Evolutionary conservation across 2,113 vertebrate genomes (phyloP), one percentile per base, ranked within the genome.

Genomic region (Lontra canadensis): DNA sequence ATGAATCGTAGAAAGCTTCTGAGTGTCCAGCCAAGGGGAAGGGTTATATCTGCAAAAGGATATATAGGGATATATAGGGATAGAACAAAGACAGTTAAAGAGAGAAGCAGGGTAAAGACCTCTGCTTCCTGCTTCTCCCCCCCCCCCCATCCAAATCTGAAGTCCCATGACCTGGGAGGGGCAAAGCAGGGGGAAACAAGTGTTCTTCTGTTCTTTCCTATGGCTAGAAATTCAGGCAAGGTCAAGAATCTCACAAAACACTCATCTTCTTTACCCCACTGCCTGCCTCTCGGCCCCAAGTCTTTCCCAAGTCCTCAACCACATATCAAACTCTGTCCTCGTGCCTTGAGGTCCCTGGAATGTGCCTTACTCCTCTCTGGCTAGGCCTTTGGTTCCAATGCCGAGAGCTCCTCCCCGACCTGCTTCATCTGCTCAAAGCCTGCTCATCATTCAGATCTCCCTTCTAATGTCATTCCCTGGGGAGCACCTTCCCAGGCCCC

Each of bases 221-320:
- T 36, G 31, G 82, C 26, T 94, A 74, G 79, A 91, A 47, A 81
- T 25, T 39, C 25, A 86, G 69, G 57, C 49, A 42, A 59, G 36
- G 39, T 34, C 47, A 71, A 44, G 67, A 57, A 26, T 34, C 67
- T 81, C 71, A 55, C 34, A 88, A n/a, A 84, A 49, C 29, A 42
- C 59, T 49, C 6, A 3, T 42, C 59, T 78, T 42, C 12, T 57
- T 26, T 49, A 44, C n/a, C 17, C 34, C 4, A 15, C 29, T 18
- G 3, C 23, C 76, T 47, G 44, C 88, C 3, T 7, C 55, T 57
- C 31, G 6, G 21, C 23, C 11, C 47, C 44, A 2, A 18, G 79
- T 21, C 73, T 59, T 34, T 34, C 34, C 52, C 4, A 1, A 34
- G 76, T 18, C 90, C 61, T 71, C 21, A 6, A 59, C 49, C 85